Evolutionary conservation across 2,888 invertebrate species (phyloP).

Genomic region (Heteromurus nitidus): DNA sequence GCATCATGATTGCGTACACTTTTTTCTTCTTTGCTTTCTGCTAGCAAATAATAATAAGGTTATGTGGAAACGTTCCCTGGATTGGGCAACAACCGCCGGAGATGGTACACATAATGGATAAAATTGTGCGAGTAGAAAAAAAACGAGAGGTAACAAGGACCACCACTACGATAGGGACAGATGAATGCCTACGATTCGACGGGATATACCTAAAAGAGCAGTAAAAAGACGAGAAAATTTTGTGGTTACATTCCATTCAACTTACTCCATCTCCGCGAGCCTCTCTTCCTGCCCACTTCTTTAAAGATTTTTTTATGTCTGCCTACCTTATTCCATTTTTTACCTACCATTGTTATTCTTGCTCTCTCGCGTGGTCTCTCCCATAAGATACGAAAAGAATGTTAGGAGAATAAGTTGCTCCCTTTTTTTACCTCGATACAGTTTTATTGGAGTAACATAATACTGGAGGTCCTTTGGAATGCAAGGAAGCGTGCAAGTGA

Average conservation of each 20-base stretch:
- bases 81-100: conserved; percentile 1
- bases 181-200: too few species aligned
- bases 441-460: neutral
- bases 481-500: neutral
- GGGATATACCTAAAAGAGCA: conserved; percentile 1
- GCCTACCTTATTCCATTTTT: neutral
- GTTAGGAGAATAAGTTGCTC: conserved; percentile 12
- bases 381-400: conserved; percentile 4
- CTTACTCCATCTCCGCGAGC: neutral
- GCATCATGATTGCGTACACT: conserved; percentile 18
- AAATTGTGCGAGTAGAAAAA: neutral
- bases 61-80: neutral
- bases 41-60: conserved; percentile 4
- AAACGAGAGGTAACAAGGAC: neutral
- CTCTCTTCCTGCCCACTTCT: neutral
- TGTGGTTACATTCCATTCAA: conserved; percentile 33
- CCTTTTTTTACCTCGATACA: neutral
- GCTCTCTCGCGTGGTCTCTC: neutral
- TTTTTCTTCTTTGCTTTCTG: neutral
- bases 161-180: neutral
- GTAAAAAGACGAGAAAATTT: conserved; percentile 21
- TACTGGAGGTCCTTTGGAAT: neutral
- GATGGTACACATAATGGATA: neutral
- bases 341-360: too few species aligned
- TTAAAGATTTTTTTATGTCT: neutral